Conservation (phyloP, 2,113 vertebrate species). For the Gallinago jamesoni region DNA sequence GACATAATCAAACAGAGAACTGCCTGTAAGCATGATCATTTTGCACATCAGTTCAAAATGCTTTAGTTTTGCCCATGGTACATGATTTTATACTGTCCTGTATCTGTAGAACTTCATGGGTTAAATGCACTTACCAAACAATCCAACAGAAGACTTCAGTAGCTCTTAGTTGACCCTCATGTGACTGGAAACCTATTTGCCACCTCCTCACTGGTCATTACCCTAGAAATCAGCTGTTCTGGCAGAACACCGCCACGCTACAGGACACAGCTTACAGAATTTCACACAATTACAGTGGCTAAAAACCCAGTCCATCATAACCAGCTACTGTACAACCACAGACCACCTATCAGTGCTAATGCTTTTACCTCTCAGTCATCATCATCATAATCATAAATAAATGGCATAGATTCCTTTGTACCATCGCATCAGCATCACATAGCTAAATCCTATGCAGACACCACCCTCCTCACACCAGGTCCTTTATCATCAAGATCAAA, state of each 20-base stretch:
- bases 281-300: not conserved
- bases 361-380: not conserved
- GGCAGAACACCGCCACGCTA: not conserved
- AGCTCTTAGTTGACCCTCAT: not conserved
- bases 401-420: not conserved
- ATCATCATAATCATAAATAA: not conserved
- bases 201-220: not conserved
- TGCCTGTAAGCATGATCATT: not conserved
- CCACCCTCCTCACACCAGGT: not conserved
- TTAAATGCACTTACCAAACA: not conserved
- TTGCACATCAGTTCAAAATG: not conserved
- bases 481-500: not conserved
- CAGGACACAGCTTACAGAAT: not conserved
- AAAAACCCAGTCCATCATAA: not conserved
- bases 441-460: not conserved
- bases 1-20: not conserved
- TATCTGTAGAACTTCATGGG: not conserved
- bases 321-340: not conserved
- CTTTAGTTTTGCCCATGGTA: not conserved
- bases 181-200: not conserved
- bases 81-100: not conserved
- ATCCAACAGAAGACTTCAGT: not conserved
- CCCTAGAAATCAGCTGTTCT: not conserved
- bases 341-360: not conserved
- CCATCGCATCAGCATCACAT: not conserved